Base-by-base conservation (phyloP, 2,113 vertebrate species). In the Malurus cyaneus region DNA sequence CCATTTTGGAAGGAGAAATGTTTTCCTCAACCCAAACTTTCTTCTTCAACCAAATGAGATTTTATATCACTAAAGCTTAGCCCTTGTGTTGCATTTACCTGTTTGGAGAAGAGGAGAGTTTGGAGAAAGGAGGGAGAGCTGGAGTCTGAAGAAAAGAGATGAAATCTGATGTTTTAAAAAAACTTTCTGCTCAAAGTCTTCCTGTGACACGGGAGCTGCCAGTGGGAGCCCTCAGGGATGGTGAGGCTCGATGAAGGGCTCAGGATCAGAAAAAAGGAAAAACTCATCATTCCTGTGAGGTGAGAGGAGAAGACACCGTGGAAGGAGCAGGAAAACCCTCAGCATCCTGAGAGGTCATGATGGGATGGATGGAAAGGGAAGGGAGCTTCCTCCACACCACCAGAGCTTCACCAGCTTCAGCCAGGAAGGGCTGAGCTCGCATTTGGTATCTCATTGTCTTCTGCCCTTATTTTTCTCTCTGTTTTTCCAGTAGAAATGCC, bases 231-330 rank as follows among this genome's bases (percentile, higher is more conserved):
- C 36, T 98, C 97, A 0, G 98, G 98, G 98, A 96, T 95, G 97
- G 47, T 98, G 98, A 2, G 98, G 98, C 39, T 98, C 97, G 21
- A 96, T 92, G 77, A 98, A 98, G 80, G 97, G 96, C 84, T 98
- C 98, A 1, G 98, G 98, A 61, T 98, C 97, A 23, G 98, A 97
- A 16, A 99, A 97, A 98, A 98, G 94, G 97, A 98, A 95, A 94
- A 98, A 98, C 36, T 98, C 98, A 2, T 98, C 97, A 3, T 98
- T 97, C 82, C 98, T 99, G 95, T 20, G 79, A 69, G 26, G 60
- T 9, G 18, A 82, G 12, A 72, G 34, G 18, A 56, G 42, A 54
- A 56, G 24, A 24, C 7, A 26, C 4, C 4, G 0, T 3, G 36
- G 78, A 50, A 86, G 23, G 50, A 61, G 18, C 12, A 36, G 31